Evolutionary conservation across 2,113 vertebrate genomes (phyloP), one percentile per base, ranked within the genome.

Genomic region (Australoheros scitulus): DNA sequence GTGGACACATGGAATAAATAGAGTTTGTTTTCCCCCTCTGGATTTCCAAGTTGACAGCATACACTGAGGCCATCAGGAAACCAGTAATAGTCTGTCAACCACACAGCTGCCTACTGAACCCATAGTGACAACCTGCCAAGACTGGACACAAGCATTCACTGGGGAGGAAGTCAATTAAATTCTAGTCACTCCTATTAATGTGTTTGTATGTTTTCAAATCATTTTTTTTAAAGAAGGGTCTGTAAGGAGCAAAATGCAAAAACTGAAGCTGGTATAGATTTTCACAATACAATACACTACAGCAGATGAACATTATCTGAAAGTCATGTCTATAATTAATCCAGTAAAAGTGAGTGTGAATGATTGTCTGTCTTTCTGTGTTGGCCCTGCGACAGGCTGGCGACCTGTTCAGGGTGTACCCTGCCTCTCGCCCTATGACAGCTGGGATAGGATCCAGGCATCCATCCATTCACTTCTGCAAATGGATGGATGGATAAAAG

Each of bases 101-200:
- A 58, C 80, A 85, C 77, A 85, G 78, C 77, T 74, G 85, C 77
- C 58, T 64, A 77, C 24, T 61, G 26, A 83, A 82, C 74, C 81
- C 74, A 77, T 36, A 88, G 89, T 38, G 77, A 91, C 81, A 92
- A 87, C 79, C 87, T 92, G 92, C 76, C 87, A 83, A 24, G 22
- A 20, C 22, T 85, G 76, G 68, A 72, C 24, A 77, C 65, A 58
- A 65, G 15, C 60, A 32, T 65, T 76, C 82, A 75, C 72, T 15
- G n/a, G 81, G 84, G 74, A 80, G 47, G 65, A 52, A 55, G 8
- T 32, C 60, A 14, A 29, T 26, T 80, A 17, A 64, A 20, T 80
- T 83, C 58, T 26, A 26, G n/a, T 38, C 2, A 41, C 56, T 18
- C 14, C 72, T 56, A 74, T 50, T 91, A 38, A 75, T 61, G 14